Conservation (phyloP, 2,888 invertebrate genomes). For the Serrognathus titanus region DNA sequence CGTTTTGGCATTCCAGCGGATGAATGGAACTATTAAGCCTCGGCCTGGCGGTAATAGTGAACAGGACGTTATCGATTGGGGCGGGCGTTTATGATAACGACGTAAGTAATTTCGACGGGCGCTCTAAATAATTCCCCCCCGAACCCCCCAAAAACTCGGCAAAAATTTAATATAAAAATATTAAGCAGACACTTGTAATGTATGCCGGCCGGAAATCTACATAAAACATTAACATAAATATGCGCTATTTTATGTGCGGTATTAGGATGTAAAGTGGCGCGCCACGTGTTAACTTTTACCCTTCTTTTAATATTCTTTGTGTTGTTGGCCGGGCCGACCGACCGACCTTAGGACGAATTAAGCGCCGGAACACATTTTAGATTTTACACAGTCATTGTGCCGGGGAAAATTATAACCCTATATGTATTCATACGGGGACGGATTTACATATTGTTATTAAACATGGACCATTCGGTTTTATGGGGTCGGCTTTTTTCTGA, state of each 20-base stretch:
- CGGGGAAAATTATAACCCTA: no score
- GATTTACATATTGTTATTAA: no score
- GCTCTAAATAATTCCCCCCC: not conserved
- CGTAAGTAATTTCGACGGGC: conserved; percentile 1
- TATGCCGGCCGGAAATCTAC: conserved; percentile 28
- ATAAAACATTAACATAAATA: conserved; percentile 34
- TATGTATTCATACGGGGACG: no score
- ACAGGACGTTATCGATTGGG: no score
- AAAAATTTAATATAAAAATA: conserved; percentile 34
- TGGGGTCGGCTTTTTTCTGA: no score
- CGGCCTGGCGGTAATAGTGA: no score
- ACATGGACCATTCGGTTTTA: no score
- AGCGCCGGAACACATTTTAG: no score
- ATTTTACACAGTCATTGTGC: no score
- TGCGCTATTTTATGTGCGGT: conserved; percentile 30
- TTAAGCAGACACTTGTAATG: conserved; percentile 32
- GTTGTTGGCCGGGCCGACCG: conserved; percentile 13
- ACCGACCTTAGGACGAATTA: conserved; percentile 1
- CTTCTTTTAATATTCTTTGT: conserved; percentile 23
- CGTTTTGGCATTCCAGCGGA: no score
- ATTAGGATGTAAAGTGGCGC: conserved; percentile 31
- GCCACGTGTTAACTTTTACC: conserved; percentile 30
- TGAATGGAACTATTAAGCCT: no score
- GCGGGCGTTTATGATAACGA: no score
- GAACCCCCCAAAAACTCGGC: conserved; percentile 7